Conservation (phyloP, 2,888 invertebrate genomes). For the Asteroscopus sphinx region DNA sequence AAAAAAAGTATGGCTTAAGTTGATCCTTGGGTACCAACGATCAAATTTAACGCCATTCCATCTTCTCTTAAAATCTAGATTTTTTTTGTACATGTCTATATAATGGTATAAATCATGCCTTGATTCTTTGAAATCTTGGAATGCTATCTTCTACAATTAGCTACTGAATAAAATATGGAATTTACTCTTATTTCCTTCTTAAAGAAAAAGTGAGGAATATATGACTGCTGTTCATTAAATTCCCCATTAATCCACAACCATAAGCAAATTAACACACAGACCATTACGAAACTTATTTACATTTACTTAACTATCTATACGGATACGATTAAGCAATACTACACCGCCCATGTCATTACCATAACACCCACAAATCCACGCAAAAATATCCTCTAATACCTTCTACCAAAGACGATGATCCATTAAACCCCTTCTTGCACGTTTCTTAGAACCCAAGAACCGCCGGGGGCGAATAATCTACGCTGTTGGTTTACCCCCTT, state of each 20-base stretch:
- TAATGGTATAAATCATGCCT: too few species aligned
- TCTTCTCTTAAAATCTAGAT: too few species aligned
- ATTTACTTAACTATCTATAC: slow-evolving; percentile 40
- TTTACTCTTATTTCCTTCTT: too few species aligned
- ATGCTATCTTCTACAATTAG: too few species aligned
- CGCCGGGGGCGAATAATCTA: slow-evolving; percentile 66
- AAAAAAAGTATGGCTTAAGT: too few species aligned
- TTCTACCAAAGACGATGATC: slow-evolving; percentile 29
- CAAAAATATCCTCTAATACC: slow-evolving; percentile 26
- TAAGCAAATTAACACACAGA: slow-evolving; percentile 26
- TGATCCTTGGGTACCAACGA: too few species aligned
- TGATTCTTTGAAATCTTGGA: too few species aligned
- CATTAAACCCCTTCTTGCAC: slow-evolving; percentile 5
- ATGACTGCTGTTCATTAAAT: slow-evolving; percentile 8
- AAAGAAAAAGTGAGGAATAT: neutral
- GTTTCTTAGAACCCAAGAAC: slow-evolving; percentile 37
- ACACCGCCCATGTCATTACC: slow-evolving; percentile 25
- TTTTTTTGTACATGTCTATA: too few species aligned
- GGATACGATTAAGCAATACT: slow-evolving; percentile 40
- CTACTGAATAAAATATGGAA: too few species aligned
- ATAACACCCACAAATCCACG: slow-evolving; percentile 16
- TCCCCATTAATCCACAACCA: slow-evolving; percentile 3
- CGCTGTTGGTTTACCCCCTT: slow-evolving; percentile 67
- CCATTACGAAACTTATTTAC: slow-evolving; percentile 33
- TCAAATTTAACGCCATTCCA: too few species aligned